Evolutionary conservation across 2,888 invertebrate species (phyloP).

Genomic region (Lomographa bimaculata): DNA sequence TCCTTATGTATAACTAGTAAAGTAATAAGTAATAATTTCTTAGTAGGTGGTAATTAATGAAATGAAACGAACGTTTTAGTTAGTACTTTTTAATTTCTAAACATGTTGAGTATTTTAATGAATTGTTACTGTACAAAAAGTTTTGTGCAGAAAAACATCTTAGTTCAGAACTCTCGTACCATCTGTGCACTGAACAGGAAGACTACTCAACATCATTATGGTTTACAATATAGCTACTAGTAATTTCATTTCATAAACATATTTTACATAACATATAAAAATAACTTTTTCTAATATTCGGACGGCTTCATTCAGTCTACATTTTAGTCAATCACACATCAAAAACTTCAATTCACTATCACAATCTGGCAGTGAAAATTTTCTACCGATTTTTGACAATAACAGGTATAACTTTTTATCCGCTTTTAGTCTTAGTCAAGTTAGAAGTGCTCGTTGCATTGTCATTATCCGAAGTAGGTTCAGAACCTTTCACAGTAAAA

Average conservation of each 20-base stretch:
- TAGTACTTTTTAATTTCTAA: conserved; percentile 22
- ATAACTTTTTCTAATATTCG: conserved; percentile 40
- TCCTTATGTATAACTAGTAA: too few relatives aligned
- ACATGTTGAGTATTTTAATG: conserved; percentile 38
- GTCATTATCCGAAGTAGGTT: conserved; percentile 81
- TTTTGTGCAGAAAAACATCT: too few relatives aligned
- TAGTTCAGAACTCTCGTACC: conserved; percentile 29
- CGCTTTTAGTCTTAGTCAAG: conserved; percentile 63
- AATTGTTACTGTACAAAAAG: too few relatives aligned
- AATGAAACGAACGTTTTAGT: too few relatives aligned
- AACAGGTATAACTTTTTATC: conserved; percentile 43
- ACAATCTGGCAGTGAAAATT: conserved; percentile 46
- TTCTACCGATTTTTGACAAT: neutral
- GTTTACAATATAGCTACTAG: conserved; percentile 2
- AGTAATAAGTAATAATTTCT: too few relatives aligned
- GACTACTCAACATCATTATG: conserved; percentile 50
- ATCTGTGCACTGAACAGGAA: conserved; percentile 54
- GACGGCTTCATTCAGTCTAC: conserved; percentile 53
- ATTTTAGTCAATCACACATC: conserved; percentile 25
- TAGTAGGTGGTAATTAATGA: too few relatives aligned
- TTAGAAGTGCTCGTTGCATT: conserved; percentile 68
- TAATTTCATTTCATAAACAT: too few relatives aligned
- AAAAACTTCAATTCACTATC: conserved; percentile 7
- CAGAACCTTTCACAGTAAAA: conserved; percentile 93
- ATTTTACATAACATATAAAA: conserved; percentile 41